phyloP scores from a whole-genome alignment of 2,888 invertebrate genomes.

The Serrognathus titanus region DNA sequence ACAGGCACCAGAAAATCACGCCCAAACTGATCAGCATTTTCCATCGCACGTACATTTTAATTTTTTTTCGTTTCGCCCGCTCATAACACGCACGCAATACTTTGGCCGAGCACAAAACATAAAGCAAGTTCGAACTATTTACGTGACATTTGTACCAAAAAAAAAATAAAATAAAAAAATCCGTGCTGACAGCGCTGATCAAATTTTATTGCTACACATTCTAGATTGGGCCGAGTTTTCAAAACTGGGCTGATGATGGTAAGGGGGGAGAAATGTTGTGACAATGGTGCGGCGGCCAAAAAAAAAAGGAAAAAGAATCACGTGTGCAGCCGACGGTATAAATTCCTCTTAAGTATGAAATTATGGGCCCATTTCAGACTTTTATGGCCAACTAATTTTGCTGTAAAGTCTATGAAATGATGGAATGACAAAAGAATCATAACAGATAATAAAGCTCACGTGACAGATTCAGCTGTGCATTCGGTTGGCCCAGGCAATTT shows the following conservation, averaged over 20 bases:
- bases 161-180: too few relatives aligned
- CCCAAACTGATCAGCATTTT: slow-evolving; percentile 35
- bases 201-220: too few relatives aligned
- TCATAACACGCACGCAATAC: background rate
- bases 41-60: slow-evolving; percentile 36
- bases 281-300: too few relatives aligned
- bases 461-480: slow-evolving; percentile 8
- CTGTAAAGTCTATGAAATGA: background rate
- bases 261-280: too few relatives aligned
- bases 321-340: background rate
- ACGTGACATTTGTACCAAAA: background rate
- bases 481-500: too few relatives aligned
- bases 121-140: background rate
- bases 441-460: slow-evolving; percentile 8
- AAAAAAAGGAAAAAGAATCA: too few relatives aligned
- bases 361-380: slow-evolving; percentile 9
- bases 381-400: slow-evolving; percentile 15
- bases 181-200: too few relatives aligned
- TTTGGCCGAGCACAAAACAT: background rate
- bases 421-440: slow-evolving; percentile 10
- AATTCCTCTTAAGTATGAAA: slow-evolving; percentile 11
- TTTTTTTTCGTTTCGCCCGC: background rate
- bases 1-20: slow-evolving; percentile 35
- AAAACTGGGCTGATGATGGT: too few relatives aligned
- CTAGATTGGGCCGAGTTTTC: too few relatives aligned